A percentile compares a stretch with the other conserved stretches of the same genome.
phyloP scores from a whole-genome alignment of 2,113 vertebrate genomes.

The Astatotilapia flaviijosephi region DNA sequence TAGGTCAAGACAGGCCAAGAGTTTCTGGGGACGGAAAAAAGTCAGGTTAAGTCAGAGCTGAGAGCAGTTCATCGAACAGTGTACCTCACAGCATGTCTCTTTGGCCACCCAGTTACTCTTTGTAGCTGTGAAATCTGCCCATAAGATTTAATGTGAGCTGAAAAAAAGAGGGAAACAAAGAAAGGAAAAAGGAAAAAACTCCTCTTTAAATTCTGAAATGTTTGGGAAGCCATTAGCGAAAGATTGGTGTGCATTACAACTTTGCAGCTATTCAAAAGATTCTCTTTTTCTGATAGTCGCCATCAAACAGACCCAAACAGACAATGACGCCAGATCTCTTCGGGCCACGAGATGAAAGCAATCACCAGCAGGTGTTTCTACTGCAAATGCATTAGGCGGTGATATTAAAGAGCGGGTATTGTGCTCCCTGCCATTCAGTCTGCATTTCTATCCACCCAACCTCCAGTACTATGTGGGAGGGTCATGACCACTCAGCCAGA shows the following conservation, averaged over 20 bases:
- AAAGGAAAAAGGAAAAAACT: background rate
- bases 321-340: background rate
- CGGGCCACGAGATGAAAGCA: conserved; percentile 17
- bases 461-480: background rate
- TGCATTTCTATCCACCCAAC: conserved; percentile 7
- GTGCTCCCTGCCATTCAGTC: conserved; percentile 5
- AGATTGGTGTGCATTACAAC: background rate
- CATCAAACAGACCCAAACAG: background rate
- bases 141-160: background rate
- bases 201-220: background rate
- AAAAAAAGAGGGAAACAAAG: background rate
- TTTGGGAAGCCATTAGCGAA: background rate
- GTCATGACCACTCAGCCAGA: conserved; percentile 36
- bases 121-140: background rate
- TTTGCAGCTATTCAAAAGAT: background rate
- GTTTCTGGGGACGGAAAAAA: background rate
- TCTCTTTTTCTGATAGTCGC: background rate
- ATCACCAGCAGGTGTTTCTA: conserved; percentile 6
- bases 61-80: background rate
- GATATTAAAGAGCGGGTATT: conserved; percentile 19
- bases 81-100: background rate
- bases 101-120: background rate
- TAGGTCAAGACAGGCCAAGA: conserved; percentile 17
- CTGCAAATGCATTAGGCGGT: conserved; percentile 6
- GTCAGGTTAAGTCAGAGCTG: background rate